phyloP scores from a whole-genome alignment of 2,797 vertebrate genomes.

The Tenualosa thibaudeaui region DNA sequence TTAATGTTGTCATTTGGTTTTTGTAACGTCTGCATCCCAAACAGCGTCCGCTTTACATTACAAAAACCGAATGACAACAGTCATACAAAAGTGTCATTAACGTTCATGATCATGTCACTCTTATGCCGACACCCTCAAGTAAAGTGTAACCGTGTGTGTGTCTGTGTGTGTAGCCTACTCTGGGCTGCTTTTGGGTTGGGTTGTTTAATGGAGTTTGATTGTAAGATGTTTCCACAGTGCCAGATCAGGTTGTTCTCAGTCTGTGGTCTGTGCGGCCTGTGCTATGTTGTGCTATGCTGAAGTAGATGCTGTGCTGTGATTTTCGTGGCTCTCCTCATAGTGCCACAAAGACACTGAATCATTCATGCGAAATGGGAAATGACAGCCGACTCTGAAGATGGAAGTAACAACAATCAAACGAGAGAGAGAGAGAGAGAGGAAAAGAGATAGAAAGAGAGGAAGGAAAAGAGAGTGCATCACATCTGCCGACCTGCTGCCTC shows the following conservation, averaged over 20 bases:
- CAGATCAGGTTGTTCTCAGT: neutral
- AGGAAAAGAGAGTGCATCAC: constrained; percentile 18
- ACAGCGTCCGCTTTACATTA: too few relatives aligned
- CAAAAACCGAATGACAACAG: too few relatives aligned
- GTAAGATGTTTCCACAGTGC: neutral
- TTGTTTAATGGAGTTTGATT: neutral
- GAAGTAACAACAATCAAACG: constrained; percentile 29
- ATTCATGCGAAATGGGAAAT: constrained; percentile 6
- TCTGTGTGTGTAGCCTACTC: too few relatives aligned
- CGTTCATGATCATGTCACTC: too few relatives aligned
- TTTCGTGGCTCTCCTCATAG: neutral
- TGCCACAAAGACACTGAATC: constrained; percentile 8
- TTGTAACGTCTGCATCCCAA: too few relatives aligned
- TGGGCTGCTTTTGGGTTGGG: neutral
- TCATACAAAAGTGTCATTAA: too few relatives aligned
- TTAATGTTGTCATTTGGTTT: too few relatives aligned
- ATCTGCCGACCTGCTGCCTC: constrained; percentile 16
- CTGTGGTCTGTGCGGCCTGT: neutral
- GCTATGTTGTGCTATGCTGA: neutral
- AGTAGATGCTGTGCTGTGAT: neutral
- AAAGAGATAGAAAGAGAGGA: neutral
- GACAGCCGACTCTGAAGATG: constrained; percentile 9
- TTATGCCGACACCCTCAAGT: too few relatives aligned
- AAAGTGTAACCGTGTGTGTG: too few relatives aligned
- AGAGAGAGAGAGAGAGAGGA: neutral